Evolutionary conservation across 2,113 vertebrate species (phyloP).

Genomic region (Phalacrocorax pelagicus): DNA sequence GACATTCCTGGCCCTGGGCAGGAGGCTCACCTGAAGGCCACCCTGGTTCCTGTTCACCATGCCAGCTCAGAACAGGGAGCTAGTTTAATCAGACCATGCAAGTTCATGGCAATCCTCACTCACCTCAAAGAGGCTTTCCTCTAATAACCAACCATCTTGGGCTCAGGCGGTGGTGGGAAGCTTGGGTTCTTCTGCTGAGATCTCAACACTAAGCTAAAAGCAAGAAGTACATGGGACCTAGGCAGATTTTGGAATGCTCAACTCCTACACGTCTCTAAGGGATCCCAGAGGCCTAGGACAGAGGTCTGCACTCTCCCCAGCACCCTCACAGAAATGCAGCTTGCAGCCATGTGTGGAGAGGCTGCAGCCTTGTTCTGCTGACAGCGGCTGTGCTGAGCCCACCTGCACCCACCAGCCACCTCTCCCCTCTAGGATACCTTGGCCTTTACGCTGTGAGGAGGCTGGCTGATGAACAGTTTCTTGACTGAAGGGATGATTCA

Average conservation of each 20-base stretch:
- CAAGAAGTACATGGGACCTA: not conserved
- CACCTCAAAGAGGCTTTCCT: not conserved
- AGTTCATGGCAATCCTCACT: not conserved
- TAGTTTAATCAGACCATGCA: not conserved
- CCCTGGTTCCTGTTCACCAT: fast-evolving
- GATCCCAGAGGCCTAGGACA: not conserved
- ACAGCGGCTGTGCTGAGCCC: not conserved
- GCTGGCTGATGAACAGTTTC: not conserved
- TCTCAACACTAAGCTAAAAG: not conserved
- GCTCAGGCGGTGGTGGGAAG: not conserved
- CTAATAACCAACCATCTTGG: not conserved
- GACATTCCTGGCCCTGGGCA: not conserved
- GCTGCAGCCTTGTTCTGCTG: not conserved
- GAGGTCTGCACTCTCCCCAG: not conserved
- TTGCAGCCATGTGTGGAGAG: fast-evolving
- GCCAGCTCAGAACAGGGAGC: not conserved
- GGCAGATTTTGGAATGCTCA: not conserved
- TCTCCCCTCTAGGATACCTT: not conserved
- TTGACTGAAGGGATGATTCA: not conserved
- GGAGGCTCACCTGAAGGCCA: not conserved
- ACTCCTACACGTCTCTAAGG: not conserved
- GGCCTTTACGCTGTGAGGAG: not conserved
- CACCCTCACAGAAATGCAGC: not conserved
- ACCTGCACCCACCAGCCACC: not conserved
- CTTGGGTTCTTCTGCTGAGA: not conserved